Conservation (phyloP, 2,888 invertebrate genomes). For the Anthoptus insignis region DNA sequence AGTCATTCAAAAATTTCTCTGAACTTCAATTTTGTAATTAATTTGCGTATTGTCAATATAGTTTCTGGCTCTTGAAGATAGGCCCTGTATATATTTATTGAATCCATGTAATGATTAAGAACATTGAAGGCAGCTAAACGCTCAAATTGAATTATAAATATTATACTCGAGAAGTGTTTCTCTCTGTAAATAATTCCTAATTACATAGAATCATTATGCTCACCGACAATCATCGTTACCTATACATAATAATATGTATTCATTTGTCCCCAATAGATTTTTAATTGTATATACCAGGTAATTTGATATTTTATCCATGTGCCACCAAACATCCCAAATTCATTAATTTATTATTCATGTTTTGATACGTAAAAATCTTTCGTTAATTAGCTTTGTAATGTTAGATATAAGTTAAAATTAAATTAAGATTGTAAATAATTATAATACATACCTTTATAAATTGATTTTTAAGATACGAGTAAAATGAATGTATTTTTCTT, state of each 20-base stretch:
- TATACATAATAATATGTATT: conserved; percentile 24
- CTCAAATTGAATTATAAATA: conserved; percentile 57
- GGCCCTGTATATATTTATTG: conserved; percentile 41
- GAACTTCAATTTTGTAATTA: too few species aligned
- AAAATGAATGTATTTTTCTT: not conserved
- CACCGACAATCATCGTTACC: conserved; percentile 54
- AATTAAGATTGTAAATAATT: conserved; percentile 76
- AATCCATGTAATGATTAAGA: conserved; percentile 74
- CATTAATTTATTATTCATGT: conserved; percentile 85
- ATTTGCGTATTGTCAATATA: too few species aligned
- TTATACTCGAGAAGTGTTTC: conserved; percentile 52
- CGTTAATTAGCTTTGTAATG: conserved; percentile 80
- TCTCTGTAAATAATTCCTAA: conserved; percentile 73
- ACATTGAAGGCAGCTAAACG: conserved; percentile 70
- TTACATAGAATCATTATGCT: conserved; percentile 52
- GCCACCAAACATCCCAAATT: conserved; percentile 78
- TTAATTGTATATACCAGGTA: conserved; percentile 50
- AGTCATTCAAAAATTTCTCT: too few species aligned
- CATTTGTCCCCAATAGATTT: conserved; percentile 29
- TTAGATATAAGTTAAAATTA: conserved; percentile 70
- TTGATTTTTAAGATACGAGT: conserved; percentile 19
- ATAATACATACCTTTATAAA: conserved; percentile 28
- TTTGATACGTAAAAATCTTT: conserved; percentile 73
- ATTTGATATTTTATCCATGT: conserved; percentile 58
- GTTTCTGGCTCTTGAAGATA: not conserved